These are phyloP conservation scores for Diabrotica balteata DNA, from an alignment of 2,888 invertebrate species.

Conservation along the genomic window DNA sequence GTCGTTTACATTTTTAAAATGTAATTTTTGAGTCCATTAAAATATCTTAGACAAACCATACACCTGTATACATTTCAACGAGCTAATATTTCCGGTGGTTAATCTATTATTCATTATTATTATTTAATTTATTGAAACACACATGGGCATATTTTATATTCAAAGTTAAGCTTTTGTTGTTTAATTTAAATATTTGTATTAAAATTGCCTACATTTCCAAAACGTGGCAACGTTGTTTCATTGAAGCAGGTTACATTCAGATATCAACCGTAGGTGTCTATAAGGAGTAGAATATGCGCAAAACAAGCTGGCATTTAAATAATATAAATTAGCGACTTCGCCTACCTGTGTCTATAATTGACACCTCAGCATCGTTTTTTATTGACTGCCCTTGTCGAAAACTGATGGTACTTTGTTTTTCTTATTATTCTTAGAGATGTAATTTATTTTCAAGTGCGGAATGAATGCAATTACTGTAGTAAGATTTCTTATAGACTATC, in stretches of 20 bases:
- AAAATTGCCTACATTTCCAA: neutral
- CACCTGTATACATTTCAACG: too few relatives aligned
- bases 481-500: too few relatives aligned
- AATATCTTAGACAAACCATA: too few relatives aligned
- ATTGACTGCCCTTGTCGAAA: slow-evolving; percentile 25
- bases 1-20: too few relatives aligned
- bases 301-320: slow-evolving; percentile 58
- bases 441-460: neutral
- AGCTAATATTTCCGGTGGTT: too few relatives aligned
- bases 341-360: slow-evolving; percentile 50
- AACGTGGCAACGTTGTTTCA: slow-evolving; percentile 25
- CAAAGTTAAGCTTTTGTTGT: too few relatives aligned
- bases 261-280: slow-evolving; percentile 49
- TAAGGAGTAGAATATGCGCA: slow-evolving; percentile 58
- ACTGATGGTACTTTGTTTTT: slow-evolving; percentile 11
- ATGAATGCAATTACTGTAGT: neutral
- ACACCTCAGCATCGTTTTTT: slow-evolving; percentile 38
- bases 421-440: neutral
- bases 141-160: too few relatives aligned
- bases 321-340: slow-evolving; percentile 55
- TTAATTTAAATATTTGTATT: too few relatives aligned
- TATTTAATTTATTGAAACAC: too few relatives aligned
- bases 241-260: slow-evolving; percentile 46
- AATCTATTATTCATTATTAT: too few relatives aligned
- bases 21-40: too few relatives aligned